Base-by-base conservation (phyloP, 2,888 invertebrate species). In the Parelbella ahira region DNA sequence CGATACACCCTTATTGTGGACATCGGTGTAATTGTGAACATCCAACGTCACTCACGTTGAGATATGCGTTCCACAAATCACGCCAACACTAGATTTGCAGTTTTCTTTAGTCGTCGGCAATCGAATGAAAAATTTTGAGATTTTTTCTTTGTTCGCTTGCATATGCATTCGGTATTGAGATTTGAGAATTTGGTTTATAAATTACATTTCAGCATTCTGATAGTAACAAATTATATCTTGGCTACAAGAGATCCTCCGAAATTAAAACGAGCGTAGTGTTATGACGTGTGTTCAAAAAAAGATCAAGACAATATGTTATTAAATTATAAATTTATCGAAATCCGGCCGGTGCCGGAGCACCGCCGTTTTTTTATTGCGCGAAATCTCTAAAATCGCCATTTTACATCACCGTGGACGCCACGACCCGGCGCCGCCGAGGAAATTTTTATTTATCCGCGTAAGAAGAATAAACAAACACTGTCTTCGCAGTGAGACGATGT, bases 381-480 rank as follows among this genome's bases (percentile, higher is more conserved):
- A 32, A 39, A 32, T 32, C 25, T 8, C 4, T 12, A 25, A 39
- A 23, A 23, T 10, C 19, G 32, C 30, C 24, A 12, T 15, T 29
- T 27, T 21, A 36, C 23, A 9, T 19, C 15, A 19, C 25, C 30
- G 39, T 23, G 29, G 39, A 32, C 39, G 30, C 30, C 24, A 30
- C 32, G 20, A 20, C 18, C 8, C 12, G 32, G 25, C 24, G 30
- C 30, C 37, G 24, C 29, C 29, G 13, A 25, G 19, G 13, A 11
- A 19, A 24, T 39, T 32, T 39, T 39, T 38, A 38, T 39, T 32
- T 39, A 39, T 32, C 24, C 39, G 9, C 9, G 39, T 25, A 13
- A 38, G 20, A 39, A 30, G 11, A 15, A 3, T 3, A 4, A 30
- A 39, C 15, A 30, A 30, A 39, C 38, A 28, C 10, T 6, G 34